Base-by-base conservation (phyloP, 2,113 vertebrate genomes). In the Zootoca vivipara region DNA sequence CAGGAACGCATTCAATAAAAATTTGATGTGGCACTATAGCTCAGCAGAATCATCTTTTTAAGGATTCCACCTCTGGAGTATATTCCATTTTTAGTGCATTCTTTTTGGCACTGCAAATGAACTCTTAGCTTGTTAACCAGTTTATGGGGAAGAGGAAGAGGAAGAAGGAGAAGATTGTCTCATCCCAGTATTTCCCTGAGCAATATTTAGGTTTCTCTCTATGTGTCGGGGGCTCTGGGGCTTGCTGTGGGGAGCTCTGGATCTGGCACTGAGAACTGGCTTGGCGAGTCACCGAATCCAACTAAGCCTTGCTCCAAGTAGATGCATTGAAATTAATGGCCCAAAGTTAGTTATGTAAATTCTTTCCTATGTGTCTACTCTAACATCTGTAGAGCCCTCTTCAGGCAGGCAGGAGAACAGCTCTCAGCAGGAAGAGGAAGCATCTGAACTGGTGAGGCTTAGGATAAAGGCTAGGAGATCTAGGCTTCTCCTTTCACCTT, bases 1-100 rank as follows among this genome's bases (percentile, higher is more conserved):
- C 93, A 95, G 97, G 94, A 96, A 97, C 92, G 96, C 93, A 93
- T 94, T 89, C 96, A 94, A 95, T 97, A 97, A 97, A 96, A 96
- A 95, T 96, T 94, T 96, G 96, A 96, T 96, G 96, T 94, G 95
- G 94, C 92, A 90, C 90, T 86, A 92, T 95, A 97, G 95, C 96
- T 96, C 94, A 93, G 96, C 95, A 93, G 95, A 95, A 95, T 94
- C 95, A 94, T 94, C 96, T 97, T 95, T 94, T 94, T 92, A 93
- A 90, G 93, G 94, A 96, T 96, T 95, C 95, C 95, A 94, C 92
- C 93, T 91, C 93, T 91, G 90, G 93, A 93, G 95, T 95, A 94
- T 93, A 91, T 95, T 91, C 87, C 82, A 87, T 89, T 89, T 70
- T 92, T 90, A 94, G 92, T 85, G 86, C 89, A 91, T 89, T 12